phyloP scores from a whole-genome alignment of 1,140 invertebrate species.

The Oscheius sp. region DNA sequence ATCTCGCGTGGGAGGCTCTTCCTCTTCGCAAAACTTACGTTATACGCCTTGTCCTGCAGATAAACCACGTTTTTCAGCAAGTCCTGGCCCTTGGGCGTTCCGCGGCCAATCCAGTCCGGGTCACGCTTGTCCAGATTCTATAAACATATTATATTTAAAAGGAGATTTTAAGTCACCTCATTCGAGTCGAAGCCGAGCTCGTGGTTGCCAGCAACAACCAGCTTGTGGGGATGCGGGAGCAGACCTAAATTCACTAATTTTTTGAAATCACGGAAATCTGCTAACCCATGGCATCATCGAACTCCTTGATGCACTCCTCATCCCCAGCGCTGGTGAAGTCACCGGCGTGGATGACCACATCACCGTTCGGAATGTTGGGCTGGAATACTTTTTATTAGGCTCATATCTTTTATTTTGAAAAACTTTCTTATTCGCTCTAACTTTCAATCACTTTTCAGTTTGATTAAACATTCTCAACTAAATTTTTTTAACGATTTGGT shows the following conservation, averaged over 20 bases:
- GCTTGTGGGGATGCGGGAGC: slow-evolving; percentile 78
- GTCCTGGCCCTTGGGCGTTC: slow-evolving; percentile 50
- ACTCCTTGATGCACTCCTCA: slow-evolving; percentile 73
- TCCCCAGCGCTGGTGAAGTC: slow-evolving; percentile 80
- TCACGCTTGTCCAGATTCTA: slow-evolving; percentile 2
- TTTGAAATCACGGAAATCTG: too few relatives aligned
- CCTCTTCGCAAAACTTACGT: slow-evolving; percentile 31
- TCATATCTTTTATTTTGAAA: background rate
- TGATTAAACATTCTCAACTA: background rate
- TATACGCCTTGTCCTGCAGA: slow-evolving; percentile 45
- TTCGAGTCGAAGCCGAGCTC: slow-evolving; percentile 76
- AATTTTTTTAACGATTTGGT: background rate
- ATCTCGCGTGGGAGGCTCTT: background rate
- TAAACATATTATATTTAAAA: background rate
- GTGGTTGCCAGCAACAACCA: slow-evolving; percentile 85
- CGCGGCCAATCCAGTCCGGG: slow-evolving; percentile 14
- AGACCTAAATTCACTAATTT: slow-evolving; percentile 64
- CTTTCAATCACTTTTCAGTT: background rate
- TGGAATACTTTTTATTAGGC: background rate
- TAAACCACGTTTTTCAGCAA: slow-evolving; percentile 51
- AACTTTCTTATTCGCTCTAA: background rate
- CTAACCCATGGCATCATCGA: slow-evolving; percentile 68
- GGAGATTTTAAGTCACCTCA: background rate
- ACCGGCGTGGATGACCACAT: slow-evolving; percentile 82
- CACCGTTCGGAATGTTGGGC: slow-evolving; percentile 65